Evolutionary conservation across 1,140 invertebrate genomes (phyloP), one percentile per base, ranked within the genome.

Genomic region (Drosophila arizonae): DNA sequence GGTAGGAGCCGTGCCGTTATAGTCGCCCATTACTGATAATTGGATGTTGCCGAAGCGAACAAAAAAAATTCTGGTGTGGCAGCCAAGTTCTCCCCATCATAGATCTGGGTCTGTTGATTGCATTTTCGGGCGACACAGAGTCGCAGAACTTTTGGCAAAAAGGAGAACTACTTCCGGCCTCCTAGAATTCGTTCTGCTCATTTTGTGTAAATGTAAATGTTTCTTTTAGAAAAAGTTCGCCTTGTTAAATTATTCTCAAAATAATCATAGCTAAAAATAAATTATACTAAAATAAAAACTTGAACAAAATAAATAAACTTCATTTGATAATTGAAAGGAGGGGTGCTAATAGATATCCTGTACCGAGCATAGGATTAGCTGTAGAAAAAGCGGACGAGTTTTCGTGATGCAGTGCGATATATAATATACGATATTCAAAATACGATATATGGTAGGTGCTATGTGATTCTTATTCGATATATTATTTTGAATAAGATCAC

Each of bases 71-170:
- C 13, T 11, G 33, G 50, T 67, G 13, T 33, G 30, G 50, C 56
- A 68, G 65, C 71, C 71, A 73, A 73, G 51, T 57, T 51, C 56
- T 30, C 48, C 43, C 63, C 61, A 54, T 67, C 77, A 72, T 65
- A 88, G 82, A 87, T 87, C 67, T 87, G 70, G 82, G 72, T 88
- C 79, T 71, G 55, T 65, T 72, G 82, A 87, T 87, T 87, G 82
- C 79, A 87, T 79, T 72, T 71, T 56, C 70, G 43, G 57, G 82
- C 84, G 82, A 74, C 82, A 79, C 41, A 58, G 43, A 74, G 82
- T 76, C 79, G 82, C 79, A 79, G 61, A 67, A 67, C 45, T 78
- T 73, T 82, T 72, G 76, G 60, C 64, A 64, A 72, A 71, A 66
- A 72, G 57, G 39, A 48, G 46, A 64, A 71, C 66, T 66, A 71